These are phyloP conservation scores for Torymus auratus DNA, from an alignment of 2,888 invertebrate genomes.

Conservation along the genomic window DNA sequence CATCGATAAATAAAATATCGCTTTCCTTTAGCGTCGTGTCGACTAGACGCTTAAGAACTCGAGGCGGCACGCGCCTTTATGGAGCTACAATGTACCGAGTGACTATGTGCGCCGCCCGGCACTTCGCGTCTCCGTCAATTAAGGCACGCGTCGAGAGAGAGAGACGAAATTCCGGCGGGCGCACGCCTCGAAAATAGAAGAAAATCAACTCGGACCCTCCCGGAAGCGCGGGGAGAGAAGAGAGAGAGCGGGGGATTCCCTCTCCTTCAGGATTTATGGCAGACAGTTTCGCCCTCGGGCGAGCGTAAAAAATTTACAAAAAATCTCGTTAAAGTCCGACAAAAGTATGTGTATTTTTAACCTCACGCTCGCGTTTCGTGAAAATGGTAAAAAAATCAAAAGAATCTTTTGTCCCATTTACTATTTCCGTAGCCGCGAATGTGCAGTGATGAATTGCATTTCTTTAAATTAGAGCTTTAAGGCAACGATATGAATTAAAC, in stretches of 20 bases:
- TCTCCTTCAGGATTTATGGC: slow-evolving; percentile 27
- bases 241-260: slow-evolving; percentile 19
- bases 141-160: slow-evolving; percentile 30
- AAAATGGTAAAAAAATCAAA: background rate
- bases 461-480: too few species aligned
- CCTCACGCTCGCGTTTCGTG: background rate
- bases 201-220: background rate
- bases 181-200: slow-evolving; percentile 19
- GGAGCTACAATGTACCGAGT: too few species aligned
- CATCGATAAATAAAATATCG: too few species aligned
- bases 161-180: slow-evolving; percentile 31
- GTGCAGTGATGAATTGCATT: too few species aligned
- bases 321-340: background rate
- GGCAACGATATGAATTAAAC: too few species aligned
- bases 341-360: slow-evolving; percentile 10
- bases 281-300: slow-evolving; percentile 3
- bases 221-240: too few species aligned
- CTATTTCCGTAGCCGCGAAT: slow-evolving; percentile 2
- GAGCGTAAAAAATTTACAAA: background rate
- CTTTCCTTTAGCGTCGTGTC: too few species aligned
- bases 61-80: too few species aligned
- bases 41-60: too few species aligned
- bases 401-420: slow-evolving; percentile 2
- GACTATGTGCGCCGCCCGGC: background rate
- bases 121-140: slow-evolving; percentile 37